Evolutionary conservation across 2,888 invertebrate genomes (phyloP).

Genomic region (Leptinotarsa peninsularis): DNA sequence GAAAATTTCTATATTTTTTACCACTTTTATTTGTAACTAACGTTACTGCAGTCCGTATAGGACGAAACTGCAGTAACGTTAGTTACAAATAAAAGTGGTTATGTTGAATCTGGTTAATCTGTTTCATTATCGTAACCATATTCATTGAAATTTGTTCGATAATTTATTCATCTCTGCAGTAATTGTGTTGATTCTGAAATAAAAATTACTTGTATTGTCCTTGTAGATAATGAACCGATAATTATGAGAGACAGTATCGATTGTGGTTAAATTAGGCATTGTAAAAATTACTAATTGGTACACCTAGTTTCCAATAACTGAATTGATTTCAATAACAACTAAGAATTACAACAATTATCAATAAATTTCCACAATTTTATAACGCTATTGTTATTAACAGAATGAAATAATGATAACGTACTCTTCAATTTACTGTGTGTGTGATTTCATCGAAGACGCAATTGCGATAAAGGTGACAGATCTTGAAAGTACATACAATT

Average conservation of each 20-base stretch:
- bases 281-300: constrained; percentile 12
- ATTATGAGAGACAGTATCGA: constrained; percentile 1
- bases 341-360: background rate
- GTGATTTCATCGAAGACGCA: too few species aligned
- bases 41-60: too few species aligned
- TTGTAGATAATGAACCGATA: constrained; percentile 1
- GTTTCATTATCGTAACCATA: background rate
- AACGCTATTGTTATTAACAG: too few species aligned
- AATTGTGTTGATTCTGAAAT: background rate
- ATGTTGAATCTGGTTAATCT: too few species aligned
- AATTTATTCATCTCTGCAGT: background rate
- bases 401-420: too few species aligned
- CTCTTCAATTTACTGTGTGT: too few species aligned
- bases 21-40: too few species aligned
- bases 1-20: too few species aligned
- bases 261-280: background rate
- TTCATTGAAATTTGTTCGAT: background rate
- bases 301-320: constrained; percentile 1
- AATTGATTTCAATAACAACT: background rate
- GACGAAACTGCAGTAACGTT: too few species aligned
- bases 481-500: too few species aligned
- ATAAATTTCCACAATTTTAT: background rate
- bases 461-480: too few species aligned
- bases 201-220: constrained; percentile 1
- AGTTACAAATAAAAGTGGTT: too few species aligned